phyloP scores from a whole-genome alignment of 2,888 invertebrate species.

The Polydrusus tereticollis region DNA sequence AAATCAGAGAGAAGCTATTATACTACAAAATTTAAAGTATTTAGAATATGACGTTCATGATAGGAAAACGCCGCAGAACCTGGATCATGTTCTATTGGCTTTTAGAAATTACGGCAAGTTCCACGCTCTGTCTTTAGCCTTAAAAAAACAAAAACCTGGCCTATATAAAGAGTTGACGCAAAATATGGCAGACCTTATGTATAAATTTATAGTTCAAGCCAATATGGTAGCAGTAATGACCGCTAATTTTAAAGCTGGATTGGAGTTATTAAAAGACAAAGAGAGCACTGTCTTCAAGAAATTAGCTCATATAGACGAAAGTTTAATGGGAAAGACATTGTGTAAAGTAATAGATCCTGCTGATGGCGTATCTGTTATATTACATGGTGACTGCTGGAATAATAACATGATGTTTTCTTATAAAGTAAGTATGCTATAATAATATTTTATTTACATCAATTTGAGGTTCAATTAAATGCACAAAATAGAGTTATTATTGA shows the following conservation, averaged over 20 bases:
- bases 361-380: slow-evolving; percentile 50
- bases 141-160: slow-evolving; percentile 46
- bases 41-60: slow-evolving; percentile 56
- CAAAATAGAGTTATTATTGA: too few relatives aligned
- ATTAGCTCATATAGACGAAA: slow-evolving; percentile 41
- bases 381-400: slow-evolving; percentile 61
- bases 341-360: slow-evolving; percentile 42
- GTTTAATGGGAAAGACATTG: slow-evolving; percentile 21
- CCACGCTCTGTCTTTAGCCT: slow-evolving; percentile 55
- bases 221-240: slow-evolving; percentile 43
- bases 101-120: slow-evolving; percentile 51
- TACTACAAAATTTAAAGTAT: slow-evolving; percentile 56
- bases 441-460: not conserved
- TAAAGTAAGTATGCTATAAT: slow-evolving; percentile 50
- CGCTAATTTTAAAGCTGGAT: slow-evolving; percentile 43
- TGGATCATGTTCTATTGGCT: slow-evolving; percentile 53
- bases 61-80: slow-evolving; percentile 54
- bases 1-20: slow-evolving; percentile 53
- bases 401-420: slow-evolving; percentile 61
- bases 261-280: slow-evolving; percentile 46
- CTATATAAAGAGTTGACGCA: slow-evolving; percentile 50
- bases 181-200: slow-evolving; percentile 53
- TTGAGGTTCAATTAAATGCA: not conserved
- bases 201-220: slow-evolving; percentile 49
- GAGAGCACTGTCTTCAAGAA: slow-evolving; percentile 46